Evolutionary conservation across 2,797 vertebrate species (phyloP), one percentile per base, ranked within the genome.

Genomic region (Silurus aristotelis): DNA sequence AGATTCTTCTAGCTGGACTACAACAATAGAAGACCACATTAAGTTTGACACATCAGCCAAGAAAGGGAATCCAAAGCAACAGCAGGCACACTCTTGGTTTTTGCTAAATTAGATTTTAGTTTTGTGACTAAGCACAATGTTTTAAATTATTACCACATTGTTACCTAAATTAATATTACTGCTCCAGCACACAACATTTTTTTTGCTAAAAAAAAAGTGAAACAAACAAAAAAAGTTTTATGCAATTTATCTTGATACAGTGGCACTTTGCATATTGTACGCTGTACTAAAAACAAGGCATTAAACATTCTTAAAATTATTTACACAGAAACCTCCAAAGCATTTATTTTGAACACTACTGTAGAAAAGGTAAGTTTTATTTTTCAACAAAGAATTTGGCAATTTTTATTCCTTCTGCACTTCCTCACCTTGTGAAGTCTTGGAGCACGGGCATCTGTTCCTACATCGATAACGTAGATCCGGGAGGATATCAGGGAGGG

Each of bases 401-500:
- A 55, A 25, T 58, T 25, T 27, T 9, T 60, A 7, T 77, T 38
- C 22, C n/a, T 22, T 56, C 10, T 58, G 17, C 27, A 38, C 1
- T 66, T 67, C n/a, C 19, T 25, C 85, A 96, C 97, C 96, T 98
- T 99, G 90, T 97, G 95, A 7, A 98, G 90, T 1, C 67, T 90
- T 0, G 98, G 97, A 0, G 95, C 95, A 0, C 92, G 89, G 5
- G 90, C 90, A 0, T 96, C 87, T 0, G 96, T 93, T 2, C 92
- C 97, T 10, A 97, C 96, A 0, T 99, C 97, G 1, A 99, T 92
- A 78, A 99, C 88, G 0, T 99, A 99, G 91, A 99, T 43, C 0
- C 97, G 94, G 48, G 98, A 99, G 1, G 98, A 99, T 86, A 98
- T 95, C 83, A 98, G 91, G 0, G 96, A 89, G 0, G 97, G 98